Conservation (phyloP, 1,140 invertebrate species). For the Pantala flavescens region DNA sequence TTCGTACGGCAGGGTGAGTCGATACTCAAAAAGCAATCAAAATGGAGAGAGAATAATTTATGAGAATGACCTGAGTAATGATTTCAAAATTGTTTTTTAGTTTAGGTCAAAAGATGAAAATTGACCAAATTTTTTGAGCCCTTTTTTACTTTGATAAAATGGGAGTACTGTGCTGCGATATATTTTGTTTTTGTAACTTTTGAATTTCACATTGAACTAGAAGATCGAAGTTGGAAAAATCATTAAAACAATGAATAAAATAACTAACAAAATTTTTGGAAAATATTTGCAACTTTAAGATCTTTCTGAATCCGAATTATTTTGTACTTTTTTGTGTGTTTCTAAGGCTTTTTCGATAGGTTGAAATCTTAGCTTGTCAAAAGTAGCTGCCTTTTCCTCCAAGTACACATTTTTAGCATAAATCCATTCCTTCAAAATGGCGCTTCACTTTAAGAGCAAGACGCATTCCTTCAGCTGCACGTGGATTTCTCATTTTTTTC, state of each 20-base stretch:
- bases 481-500: no score
- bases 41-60: neutral
- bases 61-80: neutral
- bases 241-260: no score
- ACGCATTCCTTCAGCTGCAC: no score
- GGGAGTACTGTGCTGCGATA: neutral
- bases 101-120: neutral
- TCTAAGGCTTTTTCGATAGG: no score
- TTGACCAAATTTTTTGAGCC: neutral
- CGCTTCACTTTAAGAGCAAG: neutral
- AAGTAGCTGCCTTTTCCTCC: no score
- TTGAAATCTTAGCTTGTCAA: no score
- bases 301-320: no score
- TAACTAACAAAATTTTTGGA: no score
- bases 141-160: neutral
- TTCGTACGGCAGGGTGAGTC: constrained; percentile 69
- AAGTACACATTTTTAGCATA: neutral
- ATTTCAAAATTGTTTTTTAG: neutral
- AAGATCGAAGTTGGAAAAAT: no score
- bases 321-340: no score
- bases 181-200: neutral
- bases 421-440: neutral
- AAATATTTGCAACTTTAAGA: no score
- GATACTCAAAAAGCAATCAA: neutral
- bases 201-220: neutral